Evolutionary conservation across 2,888 invertebrate species (phyloP), one percentile per base, ranked within the genome.

Genomic region (Clistopyga incitator): DNA sequence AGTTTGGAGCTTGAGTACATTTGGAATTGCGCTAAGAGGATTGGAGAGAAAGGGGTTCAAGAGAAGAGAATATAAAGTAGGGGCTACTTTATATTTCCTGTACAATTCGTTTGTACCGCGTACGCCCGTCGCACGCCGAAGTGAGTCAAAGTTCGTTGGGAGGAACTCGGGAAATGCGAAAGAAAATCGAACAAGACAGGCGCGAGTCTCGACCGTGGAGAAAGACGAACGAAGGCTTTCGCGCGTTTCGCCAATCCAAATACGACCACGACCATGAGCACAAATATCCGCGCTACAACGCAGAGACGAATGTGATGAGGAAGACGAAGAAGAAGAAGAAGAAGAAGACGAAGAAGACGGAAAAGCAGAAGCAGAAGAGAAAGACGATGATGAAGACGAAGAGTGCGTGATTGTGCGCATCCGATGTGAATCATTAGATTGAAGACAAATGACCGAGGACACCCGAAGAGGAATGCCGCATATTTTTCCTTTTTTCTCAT

Each of bases 361-460:
- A n/a, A n/a, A n/a, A n/a, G n/a, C n/a, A n/a, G n/a, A n/a, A n/a
- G n/a, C n/a, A n/a, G n/a, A n/a, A n/a, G n/a, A n/a, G n/a, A n/a
- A n/a, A n/a, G n/a, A n/a, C n/a, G n/a, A n/a, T n/a, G 23, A 71
- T 52, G 75, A 70, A 34, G 56, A 56, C n/a, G 70, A 70, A 34
- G 56, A 74, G 13, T 13, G 47, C 23, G 25, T 29, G 64, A 34
- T 29, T 54, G 65, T 25, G 61, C 52, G 74, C 42, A 71, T 79
- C 78, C 56, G 68, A 68, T 72, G 71, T 80, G 83, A 80, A 83
- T 83, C 79, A 83, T 72, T 79, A 80, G 79, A 76, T 83, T 80
- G 20, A 83, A 83, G 83, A 79, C 82, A 67, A 59, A 79, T 72
- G 70, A 67, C 45, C 59, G 42, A 50, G 59, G 59, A 67, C 76